A percentile compares a stretch with the other conserved stretches of the same genome.
phyloP scores from a whole-genome alignment of 2,888 invertebrate species.

The Dorcus parallelipipedus region DNA sequence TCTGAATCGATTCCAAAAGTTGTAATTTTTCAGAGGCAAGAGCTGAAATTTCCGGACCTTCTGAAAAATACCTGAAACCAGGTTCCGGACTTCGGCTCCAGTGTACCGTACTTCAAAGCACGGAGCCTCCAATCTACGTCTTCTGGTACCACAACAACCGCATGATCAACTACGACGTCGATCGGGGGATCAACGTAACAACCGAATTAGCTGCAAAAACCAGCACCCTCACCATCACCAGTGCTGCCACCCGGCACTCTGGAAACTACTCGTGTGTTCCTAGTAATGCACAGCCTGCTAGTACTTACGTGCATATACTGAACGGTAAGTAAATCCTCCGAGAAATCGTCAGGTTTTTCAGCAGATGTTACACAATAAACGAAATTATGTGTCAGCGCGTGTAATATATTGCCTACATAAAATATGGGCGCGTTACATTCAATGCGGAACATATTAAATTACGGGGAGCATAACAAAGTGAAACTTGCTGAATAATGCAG shows the following conservation, averaged over 20 bases:
- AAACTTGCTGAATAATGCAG: no score
- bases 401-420: neutral
- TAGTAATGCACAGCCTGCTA: conserved; percentile 83
- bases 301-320: conserved; percentile 85
- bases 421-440: neutral
- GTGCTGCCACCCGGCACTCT: conserved; percentile 67
- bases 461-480: no score
- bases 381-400: neutral
- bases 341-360: neutral
- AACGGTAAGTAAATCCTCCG: conserved; percentile 62
- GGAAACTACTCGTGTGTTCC: conserved; percentile 89
- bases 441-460: neutral
- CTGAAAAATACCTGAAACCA: conserved; percentile 83
- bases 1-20: no score
- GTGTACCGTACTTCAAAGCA: conserved; percentile 79
- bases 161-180: conserved; percentile 89
- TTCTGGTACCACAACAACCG: conserved; percentile 88
- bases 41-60: conserved; percentile 81
- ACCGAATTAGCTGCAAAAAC: conserved; percentile 70
- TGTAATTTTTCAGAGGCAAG: conserved; percentile 64
- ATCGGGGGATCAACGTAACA: conserved; percentile 82
- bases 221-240: conserved; percentile 61
- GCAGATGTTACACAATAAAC: neutral
- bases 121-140: conserved; percentile 79
- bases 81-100: conserved; percentile 79